A percentile compares a stretch with the other conserved stretches of the same genome.
Evolutionary conservation across 2,888 invertebrate genomes (phyloP).

Genomic region (Cephus rjabovi): DNA sequence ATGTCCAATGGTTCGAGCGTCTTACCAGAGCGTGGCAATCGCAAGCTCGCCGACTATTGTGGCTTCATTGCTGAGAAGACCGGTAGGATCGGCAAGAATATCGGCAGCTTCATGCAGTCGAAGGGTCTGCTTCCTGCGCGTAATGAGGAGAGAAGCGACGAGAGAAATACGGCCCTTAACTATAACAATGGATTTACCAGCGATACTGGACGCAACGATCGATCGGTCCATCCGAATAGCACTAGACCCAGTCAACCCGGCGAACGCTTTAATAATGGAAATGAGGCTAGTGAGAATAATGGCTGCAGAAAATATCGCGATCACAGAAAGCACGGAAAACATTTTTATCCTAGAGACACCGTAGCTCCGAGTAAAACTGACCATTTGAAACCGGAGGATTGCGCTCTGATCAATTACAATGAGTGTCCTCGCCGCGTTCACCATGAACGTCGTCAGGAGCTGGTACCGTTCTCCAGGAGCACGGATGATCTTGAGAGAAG

Average conservation of each 20-base stretch:
- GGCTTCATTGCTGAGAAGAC: slow-evolving; percentile 57
- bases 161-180: neutral
- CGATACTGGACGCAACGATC: neutral
- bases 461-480: slow-evolving; percentile 2
- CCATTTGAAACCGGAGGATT: neutral
- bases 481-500: slow-evolving; percentile 11
- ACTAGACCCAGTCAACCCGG: neutral
- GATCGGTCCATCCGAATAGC: neutral
- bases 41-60: slow-evolving; percentile 54
- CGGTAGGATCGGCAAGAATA: slow-evolving; percentile 49
- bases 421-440: neutral
- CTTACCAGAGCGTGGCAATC: slow-evolving; percentile 24
- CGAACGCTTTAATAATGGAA: neutral
- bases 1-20: slow-evolving; percentile 11
- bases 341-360: neutral
- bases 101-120: slow-evolving; percentile 52
- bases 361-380: neutral
- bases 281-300: neutral
- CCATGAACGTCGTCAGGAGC: slow-evolving; percentile 14
- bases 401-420: neutral
- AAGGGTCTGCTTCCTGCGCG: slow-evolving; percentile 29
- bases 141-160: neutral
- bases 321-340: neutral
- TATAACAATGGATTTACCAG: neutral
- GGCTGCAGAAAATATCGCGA: neutral